A percentile compares a stretch with the other conserved stretches of the same genome.
phyloP scores from a whole-genome alignment of 2,797 vertebrate species.

The Typhlichthys eigenmanni region DNA sequence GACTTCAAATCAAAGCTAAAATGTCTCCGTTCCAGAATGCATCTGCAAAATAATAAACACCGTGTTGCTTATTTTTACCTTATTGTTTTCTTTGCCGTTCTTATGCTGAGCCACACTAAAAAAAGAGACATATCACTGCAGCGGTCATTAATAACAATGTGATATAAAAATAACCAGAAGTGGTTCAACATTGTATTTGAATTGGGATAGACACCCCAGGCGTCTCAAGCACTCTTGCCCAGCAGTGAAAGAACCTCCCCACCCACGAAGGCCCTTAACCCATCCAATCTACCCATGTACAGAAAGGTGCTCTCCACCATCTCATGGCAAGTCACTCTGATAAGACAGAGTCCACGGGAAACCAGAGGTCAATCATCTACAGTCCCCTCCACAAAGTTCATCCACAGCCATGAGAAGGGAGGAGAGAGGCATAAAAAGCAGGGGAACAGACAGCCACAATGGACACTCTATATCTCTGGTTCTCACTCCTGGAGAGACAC shows the following conservation, averaged over 20 bases:
- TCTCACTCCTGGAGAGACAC: too few relatives aligned
- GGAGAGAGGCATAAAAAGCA: neutral
- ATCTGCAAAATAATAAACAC: too few relatives aligned
- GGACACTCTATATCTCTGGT: too few relatives aligned
- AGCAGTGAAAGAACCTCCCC: constrained; percentile 57
- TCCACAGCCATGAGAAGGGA: constrained; percentile 24
- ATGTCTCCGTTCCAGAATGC: too few relatives aligned
- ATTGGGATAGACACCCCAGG: constrained; percentile 26
- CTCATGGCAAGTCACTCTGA: constrained; percentile 66
- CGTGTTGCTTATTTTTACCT: too few relatives aligned
- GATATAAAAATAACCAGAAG: constrained; percentile 35
- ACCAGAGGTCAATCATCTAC: too few relatives aligned
- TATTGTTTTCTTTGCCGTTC: neutral
- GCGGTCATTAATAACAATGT: constrained; percentile 26
- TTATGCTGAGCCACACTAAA: constrained; percentile 4
- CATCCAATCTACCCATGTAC: constrained; percentile 46
- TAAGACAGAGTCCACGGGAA: constrained; percentile 6
- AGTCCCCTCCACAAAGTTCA: too few relatives aligned
- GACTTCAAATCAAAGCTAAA: too few relatives aligned
- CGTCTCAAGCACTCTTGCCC: constrained; percentile 41
- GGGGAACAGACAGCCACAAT: too few relatives aligned
- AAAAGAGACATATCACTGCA: constrained; percentile 8
- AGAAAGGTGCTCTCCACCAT: constrained; percentile 56
- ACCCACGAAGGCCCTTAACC: constrained; percentile 46
- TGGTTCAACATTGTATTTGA: constrained; percentile 20